phyloP scores from a whole-genome alignment of 1,140 invertebrate genomes.

The Campodea augens region DNA sequence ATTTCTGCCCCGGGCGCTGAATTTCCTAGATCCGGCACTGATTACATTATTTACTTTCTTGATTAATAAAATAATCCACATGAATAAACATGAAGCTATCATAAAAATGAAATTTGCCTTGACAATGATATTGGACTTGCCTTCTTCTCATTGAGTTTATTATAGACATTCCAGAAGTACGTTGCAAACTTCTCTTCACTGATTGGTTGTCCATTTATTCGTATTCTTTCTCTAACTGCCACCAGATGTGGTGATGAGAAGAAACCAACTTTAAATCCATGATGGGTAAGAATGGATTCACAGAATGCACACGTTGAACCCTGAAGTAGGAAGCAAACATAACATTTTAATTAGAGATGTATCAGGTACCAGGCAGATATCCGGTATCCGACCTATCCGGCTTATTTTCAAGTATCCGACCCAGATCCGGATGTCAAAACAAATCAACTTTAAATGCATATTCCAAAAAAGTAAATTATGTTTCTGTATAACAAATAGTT shows the following conservation, averaged over 20 bases:
- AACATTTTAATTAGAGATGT: too few species aligned
- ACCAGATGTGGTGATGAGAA: conserved; percentile 91
- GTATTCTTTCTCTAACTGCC: conserved; percentile 77
- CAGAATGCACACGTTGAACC: conserved; percentile 84
- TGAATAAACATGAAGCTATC: neutral
- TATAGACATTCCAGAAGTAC: conserved; percentile 70
- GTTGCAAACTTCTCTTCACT: conserved; percentile 47
- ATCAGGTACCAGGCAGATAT: too few species aligned
- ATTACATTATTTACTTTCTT: neutral
- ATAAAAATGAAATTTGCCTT: neutral
- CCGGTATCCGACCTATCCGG: too few species aligned
- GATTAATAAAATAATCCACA: neutral
- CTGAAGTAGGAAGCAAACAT: too few species aligned
- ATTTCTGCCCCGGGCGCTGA: too few species aligned
- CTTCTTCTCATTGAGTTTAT: conserved; percentile 31
- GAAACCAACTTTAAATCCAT: conserved; percentile 82
- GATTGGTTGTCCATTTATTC: conserved; percentile 65
- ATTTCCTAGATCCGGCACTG: too few species aligned
- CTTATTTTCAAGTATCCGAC: too few species aligned
- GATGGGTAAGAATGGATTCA: conserved; percentile 68
- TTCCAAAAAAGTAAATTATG: too few species aligned
- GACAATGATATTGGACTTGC: conserved; percentile 16
- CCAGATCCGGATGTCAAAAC: too few species aligned
- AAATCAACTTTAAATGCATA: too few species aligned
- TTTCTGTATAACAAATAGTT: too few species aligned